These are phyloP conservation scores for Anthopleura sola DNA, from an alignment of 64 coral and sea anemone genomes.

Conservation along the genomic window DNA sequence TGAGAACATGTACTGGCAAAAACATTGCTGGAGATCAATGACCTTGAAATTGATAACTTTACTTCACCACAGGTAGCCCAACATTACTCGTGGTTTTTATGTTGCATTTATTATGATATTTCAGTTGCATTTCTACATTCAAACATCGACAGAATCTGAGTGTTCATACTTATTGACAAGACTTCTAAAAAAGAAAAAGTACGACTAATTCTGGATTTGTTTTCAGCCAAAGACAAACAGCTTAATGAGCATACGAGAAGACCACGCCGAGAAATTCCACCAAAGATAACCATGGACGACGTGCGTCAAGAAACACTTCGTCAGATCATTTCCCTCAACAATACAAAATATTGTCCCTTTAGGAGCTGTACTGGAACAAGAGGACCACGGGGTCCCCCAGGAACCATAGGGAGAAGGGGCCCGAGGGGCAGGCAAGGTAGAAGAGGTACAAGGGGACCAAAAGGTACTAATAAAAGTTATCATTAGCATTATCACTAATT, in stretches of 20 bases:
- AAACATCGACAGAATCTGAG: no score
- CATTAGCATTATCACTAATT: not conserved
- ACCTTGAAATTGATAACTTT: no score
- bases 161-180: no score
- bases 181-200: no score
- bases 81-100: no score
- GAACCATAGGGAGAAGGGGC: not conserved
- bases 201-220: not conserved
- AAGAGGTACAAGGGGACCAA: not conserved
- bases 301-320: constrained; percentile 1
- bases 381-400: not conserved
- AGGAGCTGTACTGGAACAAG: not conserved
- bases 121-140: no score
- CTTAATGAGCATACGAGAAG: not conserved
- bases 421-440: not conserved
- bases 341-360: constrained; percentile 2
- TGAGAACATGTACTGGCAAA: no score
- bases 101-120: no score
- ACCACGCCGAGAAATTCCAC: not conserved
- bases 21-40: no score
- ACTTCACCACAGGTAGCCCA: no score
- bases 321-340: not conserved
- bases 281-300: not conserved
- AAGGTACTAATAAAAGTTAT: not conserved
- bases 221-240: not conserved